Evolutionary conservation across 2,888 invertebrate genomes (phyloP).

Genomic region (Pollenia labialis): DNA sequence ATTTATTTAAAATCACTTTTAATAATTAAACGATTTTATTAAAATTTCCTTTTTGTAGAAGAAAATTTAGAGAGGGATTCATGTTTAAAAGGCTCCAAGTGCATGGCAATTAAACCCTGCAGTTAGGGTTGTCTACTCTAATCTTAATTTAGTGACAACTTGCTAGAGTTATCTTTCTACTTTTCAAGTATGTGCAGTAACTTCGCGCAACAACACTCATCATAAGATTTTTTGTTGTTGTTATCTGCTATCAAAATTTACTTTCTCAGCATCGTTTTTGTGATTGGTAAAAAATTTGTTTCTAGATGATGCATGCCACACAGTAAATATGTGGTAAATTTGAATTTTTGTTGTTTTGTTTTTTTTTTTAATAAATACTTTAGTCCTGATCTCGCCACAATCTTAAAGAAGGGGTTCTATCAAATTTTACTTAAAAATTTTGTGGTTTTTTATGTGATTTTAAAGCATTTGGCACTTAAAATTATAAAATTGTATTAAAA

Average conservation of each 20-base stretch:
- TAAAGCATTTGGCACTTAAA: conserved; percentile 41
- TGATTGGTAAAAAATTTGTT: neutral
- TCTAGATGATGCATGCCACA: neutral
- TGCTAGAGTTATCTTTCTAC: neutral
- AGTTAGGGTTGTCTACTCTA: neutral
- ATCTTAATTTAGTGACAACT: conserved; percentile 23
- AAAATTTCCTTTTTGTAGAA: too few relatives aligned
- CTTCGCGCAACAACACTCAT: neutral
- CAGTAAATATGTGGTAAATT: conserved; percentile 15
- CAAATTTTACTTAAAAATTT: neutral
- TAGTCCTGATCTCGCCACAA: neutral
- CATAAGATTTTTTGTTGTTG: neutral
- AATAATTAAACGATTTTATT: too few relatives aligned
- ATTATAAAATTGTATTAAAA: conserved; percentile 10
- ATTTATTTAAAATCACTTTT: neutral
- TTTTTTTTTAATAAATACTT: neutral
- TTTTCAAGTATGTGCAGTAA: conserved; percentile 32
- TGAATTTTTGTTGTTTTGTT: conserved; percentile 16
- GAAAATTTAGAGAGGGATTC: too few relatives aligned
- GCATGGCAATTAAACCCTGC: too few relatives aligned
- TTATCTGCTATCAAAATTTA: neutral
- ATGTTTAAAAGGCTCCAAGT: neutral
- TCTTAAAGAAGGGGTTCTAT: neutral
- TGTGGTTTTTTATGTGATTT: conserved; percentile 20
- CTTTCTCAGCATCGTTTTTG: neutral